Percentiles rank a stretch among this genome's conserved stretches.
These are phyloP conservation scores for Mesopsocus fuscifrons DNA, from an alignment of 2,888 invertebrate genomes.

Conservation along the genomic window DNA sequence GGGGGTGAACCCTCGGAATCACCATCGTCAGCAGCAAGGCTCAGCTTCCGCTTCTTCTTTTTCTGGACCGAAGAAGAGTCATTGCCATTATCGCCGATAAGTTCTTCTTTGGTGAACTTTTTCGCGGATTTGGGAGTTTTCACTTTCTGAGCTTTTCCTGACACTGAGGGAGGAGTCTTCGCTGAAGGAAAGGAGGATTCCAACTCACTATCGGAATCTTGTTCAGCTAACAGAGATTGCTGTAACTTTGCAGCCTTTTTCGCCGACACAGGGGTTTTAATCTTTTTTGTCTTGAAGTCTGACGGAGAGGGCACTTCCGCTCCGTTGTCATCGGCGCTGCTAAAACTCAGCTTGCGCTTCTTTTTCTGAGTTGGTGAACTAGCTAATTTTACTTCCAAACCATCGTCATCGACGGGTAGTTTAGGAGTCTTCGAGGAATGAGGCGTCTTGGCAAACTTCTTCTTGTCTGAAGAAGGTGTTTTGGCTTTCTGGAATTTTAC, in stretches of 20 bases:
- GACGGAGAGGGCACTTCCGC: neutral
- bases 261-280: constrained; percentile 3
- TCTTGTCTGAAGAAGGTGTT: neutral
- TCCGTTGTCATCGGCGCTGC: constrained; percentile 11
- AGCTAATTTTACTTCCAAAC: constrained; percentile 10
- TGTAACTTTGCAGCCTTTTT: constrained; percentile 14
- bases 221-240: neutral
- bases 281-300: constrained; percentile 7
- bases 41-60: constrained; percentile 8
- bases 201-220: neutral
- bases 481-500: constrained; percentile 6
- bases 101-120: constrained; percentile 1
- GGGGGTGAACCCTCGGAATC: neutral
- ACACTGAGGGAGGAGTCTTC: too few species aligned
- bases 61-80: too few species aligned
- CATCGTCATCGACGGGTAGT: constrained; percentile 10
- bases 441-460: neutral
- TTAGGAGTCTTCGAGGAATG: constrained; percentile 8
- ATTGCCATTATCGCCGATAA: too few species aligned
- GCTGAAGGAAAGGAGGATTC: too few species aligned
- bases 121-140: neutral
- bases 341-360: constrained; percentile 9
- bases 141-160: too few species aligned
- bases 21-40: too few species aligned
- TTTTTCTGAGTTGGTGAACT: too few species aligned